Evolutionary conservation across 2,797 vertebrate species (phyloP).

Genomic region (Heliangelus exortis): DNA sequence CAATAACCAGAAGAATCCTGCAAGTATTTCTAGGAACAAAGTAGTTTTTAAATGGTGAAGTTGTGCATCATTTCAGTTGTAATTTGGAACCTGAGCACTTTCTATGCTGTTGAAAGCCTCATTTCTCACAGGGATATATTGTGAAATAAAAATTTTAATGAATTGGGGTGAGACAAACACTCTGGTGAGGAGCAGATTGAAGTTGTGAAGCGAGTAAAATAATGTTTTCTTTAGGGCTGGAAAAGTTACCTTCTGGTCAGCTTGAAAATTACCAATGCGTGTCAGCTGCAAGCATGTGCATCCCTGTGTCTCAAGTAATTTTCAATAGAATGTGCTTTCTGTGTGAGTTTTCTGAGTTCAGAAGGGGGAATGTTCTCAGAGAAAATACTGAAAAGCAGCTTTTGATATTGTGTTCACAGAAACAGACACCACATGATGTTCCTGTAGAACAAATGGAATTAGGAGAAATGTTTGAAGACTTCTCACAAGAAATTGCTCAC

Average conservation of each 20-base stretch:
- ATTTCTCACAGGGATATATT: background rate
- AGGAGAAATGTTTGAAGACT: background rate
- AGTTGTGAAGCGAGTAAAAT: background rate
- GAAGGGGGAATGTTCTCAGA: background rate
- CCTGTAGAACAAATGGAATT: background rate
- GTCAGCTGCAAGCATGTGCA: background rate
- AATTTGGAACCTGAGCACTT: background rate
- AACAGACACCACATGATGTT: background rate
- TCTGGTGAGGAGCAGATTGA: background rate
- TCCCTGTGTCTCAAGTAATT: background rate
- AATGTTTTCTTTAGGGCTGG: background rate
- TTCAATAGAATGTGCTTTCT: background rate
- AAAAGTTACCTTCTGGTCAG: background rate
- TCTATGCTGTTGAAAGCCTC: background rate
- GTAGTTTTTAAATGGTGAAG: background rate
- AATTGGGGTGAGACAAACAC: background rate
- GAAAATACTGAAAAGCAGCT: background rate
- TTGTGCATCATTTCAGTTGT: background rate
- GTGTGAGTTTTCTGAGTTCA: background rate
- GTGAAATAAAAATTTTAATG: background rate
- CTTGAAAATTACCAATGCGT: background rate
- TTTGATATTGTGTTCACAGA: background rate
- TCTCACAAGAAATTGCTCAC: background rate
- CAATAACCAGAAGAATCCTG: background rate
- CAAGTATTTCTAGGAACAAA: background rate